Percentiles rank a stretch among this genome's conserved stretches.
phyloP scores from a whole-genome alignment of 23 tunicate species.

The Ascidia mentula region DNA sequence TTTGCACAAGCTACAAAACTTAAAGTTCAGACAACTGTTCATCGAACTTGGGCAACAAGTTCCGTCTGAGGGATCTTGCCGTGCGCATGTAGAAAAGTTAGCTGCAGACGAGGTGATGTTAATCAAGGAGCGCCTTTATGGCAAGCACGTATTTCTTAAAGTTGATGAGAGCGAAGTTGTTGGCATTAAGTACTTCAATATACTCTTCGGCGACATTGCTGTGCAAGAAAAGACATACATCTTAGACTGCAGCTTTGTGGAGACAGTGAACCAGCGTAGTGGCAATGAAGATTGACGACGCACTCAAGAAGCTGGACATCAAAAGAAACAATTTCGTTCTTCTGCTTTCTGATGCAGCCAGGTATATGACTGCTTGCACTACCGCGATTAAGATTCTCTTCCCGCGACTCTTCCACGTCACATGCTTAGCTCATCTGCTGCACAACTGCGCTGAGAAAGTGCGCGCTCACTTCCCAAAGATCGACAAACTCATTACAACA shows the following conservation, averaged over 20 bases:
- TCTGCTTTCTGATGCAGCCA: too few species aligned
- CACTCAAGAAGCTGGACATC: too few species aligned
- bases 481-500: too few species aligned
- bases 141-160: slow-evolving; percentile 32
- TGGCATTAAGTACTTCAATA: slow-evolving; percentile 42
- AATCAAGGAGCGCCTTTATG: slow-evolving; percentile 32
- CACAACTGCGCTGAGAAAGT: slow-evolving; percentile 57
- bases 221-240: slow-evolving; percentile 33
- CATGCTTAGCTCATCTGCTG: slow-evolving; percentile 51
- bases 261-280: too few species aligned
- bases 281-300: too few species aligned
- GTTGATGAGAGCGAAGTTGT: slow-evolving; percentile 43
- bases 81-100: too few species aligned
- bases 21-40: background rate
- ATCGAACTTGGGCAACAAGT: too few species aligned
- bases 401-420: slow-evolving; percentile 50
- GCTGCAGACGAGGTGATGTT: slow-evolving; percentile 12
- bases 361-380: slow-evolving; percentile 54
- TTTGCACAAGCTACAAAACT: slow-evolving; percentile 1
- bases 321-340: too few species aligned
- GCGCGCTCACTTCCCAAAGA: slow-evolving; percentile 41
- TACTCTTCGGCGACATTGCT: slow-evolving; percentile 37
- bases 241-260: too few species aligned
- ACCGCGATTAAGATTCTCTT: slow-evolving; percentile 28
- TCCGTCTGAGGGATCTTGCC: too few species aligned